Base-by-base conservation (phyloP, 2,888 invertebrate species). In the Brenthis hecate region DNA sequence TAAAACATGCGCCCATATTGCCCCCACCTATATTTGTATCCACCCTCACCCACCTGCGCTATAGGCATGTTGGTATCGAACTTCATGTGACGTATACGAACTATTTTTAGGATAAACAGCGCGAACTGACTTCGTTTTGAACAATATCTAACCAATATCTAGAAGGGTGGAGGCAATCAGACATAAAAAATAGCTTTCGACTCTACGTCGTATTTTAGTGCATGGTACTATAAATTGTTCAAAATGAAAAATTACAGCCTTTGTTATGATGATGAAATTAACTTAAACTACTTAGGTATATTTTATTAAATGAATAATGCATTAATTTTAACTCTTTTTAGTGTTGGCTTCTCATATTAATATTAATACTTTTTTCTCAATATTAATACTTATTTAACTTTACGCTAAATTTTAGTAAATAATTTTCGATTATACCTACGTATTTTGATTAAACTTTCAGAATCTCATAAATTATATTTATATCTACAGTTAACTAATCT, bases 1-100 rank as follows among this genome's bases (percentile, higher is more conserved):
- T 89, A 90, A 90, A 91, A 89, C 88, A 89, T 85, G 84, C 80
- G 79, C 81, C 80, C 82, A 81, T 83, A 86, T 85, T 81, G 72
- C 81, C 79, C 75, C 84, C 83, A 80, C 80, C 81, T 84, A 80
- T 83, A 81, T 85, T 80, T 83, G 83, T 77, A 75, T 71, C 84
- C 73, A 75, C 83, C 83, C 80, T 78, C 80, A 71, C 76, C 80
- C 78, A 81, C 81, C 78, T 79, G 78, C 73, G 72, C 69, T 73
- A 76, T 76, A 76, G 73, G 76, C 74, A 73, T 71, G 77, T 75
- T 68, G 73, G 70, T 73, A 71, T 69, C 62, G 62, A 57, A 71
- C 75, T 71, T 69, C 72, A 64, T 60, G 66, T 66, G 72, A 68
- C 73, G 69, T 74, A 75, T 76, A 72, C 61, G 74, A 68, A 72